phyloP scores from a whole-genome alignment of 2,113 vertebrate species.

The Conger conger region DNA sequence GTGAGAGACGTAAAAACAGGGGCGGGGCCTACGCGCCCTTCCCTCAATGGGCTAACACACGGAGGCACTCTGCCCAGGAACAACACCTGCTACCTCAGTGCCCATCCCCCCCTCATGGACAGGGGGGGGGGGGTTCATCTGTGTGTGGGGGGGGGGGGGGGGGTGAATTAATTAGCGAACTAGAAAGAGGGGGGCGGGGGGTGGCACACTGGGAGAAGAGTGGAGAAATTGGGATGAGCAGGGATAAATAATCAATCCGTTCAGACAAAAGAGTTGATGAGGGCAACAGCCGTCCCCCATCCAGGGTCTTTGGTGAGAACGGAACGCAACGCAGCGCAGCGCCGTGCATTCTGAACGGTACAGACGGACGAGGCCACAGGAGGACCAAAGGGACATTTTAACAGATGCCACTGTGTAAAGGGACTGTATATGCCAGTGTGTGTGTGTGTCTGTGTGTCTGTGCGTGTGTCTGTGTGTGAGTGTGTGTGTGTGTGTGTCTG shows the following conservation, averaged over 20 bases:
- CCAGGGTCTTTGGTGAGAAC: not conserved
- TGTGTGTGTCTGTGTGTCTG: too few species aligned
- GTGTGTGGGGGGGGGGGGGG: too few species aligned
- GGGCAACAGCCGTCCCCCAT: not conserved
- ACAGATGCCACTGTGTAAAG: not conserved
- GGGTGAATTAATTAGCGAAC: slow-evolving; percentile 1
- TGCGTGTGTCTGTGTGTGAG: too few species aligned
- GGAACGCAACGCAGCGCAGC: not conserved
- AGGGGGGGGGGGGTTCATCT: not conserved
- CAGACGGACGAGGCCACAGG: not conserved
- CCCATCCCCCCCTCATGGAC: not conserved
- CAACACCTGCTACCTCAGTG: not conserved
- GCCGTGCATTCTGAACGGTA: not conserved
- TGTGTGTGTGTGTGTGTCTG: too few species aligned
- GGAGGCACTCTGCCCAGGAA: not conserved
- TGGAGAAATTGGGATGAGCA: not conserved
- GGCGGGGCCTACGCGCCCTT: not conserved
- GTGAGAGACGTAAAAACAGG: not conserved
- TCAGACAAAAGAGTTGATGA: not conserved
- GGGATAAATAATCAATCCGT: not conserved
- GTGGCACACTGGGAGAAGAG: not conserved
- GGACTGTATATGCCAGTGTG: too few species aligned
- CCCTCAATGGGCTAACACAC: not conserved
- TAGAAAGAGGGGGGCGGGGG: not conserved
- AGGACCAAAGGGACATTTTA: not conserved